Conservation (phyloP, 2,113 vertebrate species). For the Chrysemys picta region DNA sequence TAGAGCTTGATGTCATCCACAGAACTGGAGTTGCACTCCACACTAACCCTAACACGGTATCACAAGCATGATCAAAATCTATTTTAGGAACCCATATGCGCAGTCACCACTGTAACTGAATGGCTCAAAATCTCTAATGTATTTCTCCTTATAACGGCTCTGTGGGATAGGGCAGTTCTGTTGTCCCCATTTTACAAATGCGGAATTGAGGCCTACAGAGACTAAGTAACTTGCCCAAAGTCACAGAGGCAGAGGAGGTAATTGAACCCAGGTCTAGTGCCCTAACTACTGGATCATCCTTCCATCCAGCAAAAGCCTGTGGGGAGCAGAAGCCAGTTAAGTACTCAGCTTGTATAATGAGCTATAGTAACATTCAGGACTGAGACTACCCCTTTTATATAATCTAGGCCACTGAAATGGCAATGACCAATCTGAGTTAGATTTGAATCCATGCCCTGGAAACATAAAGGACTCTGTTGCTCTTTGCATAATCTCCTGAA, state of each 20-base stretch:
- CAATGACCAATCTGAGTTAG: not conserved
- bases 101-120: not conserved
- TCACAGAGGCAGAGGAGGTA: not conserved
- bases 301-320: not conserved
- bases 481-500: constrained; percentile 13
- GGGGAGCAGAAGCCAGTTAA: not conserved
- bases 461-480: not conserved
- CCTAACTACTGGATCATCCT: not conserved
- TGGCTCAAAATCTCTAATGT: not conserved
- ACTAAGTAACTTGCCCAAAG: not conserved
- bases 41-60: not conserved
- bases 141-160: not conserved
- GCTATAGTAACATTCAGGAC: not conserved
- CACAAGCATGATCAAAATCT: not conserved
- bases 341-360: not conserved
- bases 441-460: not conserved
- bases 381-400: not conserved
- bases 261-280: not conserved
- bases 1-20: not conserved
- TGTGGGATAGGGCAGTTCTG: not conserved
- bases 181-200: not conserved
- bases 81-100: accelerated
- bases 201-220: not conserved
- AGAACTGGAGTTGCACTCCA: not conserved
- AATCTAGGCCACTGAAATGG: not conserved